These are phyloP conservation scores for Drosophila rhopaloa DNA, from an alignment of 1,140 invertebrate genomes.

Conservation along the genomic window DNA sequence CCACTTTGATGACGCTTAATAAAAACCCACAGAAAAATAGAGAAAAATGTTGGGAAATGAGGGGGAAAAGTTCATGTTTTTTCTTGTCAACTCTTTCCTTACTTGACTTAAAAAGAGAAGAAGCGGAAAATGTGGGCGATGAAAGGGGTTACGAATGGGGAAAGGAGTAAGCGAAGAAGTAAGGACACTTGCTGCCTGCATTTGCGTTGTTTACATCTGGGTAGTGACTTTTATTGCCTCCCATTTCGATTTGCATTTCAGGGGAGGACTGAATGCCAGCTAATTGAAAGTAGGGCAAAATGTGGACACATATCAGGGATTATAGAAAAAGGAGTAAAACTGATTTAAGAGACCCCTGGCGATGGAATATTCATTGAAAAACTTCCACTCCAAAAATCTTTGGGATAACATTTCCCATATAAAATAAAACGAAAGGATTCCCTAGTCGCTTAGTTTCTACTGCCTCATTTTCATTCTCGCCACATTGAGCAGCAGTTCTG, in stretches of 20 bases:
- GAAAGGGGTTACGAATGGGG: not conserved
- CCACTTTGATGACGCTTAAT: slow-evolving; percentile 23
- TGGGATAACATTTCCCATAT: not conserved
- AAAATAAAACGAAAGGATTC: not conserved
- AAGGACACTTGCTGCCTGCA: slow-evolving; percentile 19
- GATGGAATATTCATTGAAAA: not conserved
- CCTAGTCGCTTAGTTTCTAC: not conserved
- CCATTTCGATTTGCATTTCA: slow-evolving; percentile 42
- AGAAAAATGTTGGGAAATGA: slow-evolving; percentile 6
- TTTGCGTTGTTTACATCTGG: slow-evolving; percentile 45
- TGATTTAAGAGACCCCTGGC: not conserved
- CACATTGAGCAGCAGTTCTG: slow-evolving; percentile 58
- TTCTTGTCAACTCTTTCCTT: slow-evolving; percentile 17
- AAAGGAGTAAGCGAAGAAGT: not conserved
- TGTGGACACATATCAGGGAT: not conserved
- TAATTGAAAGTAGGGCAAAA: slow-evolving; percentile 2
- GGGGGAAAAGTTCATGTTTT: slow-evolving; percentile 21
- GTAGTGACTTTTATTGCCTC: slow-evolving; percentile 54
- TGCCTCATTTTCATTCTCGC: slow-evolving; percentile 37
- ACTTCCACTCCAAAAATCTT: not conserved
- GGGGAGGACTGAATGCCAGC: not conserved
- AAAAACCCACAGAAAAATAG: slow-evolving; percentile 7
- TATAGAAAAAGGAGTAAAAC: not conserved
- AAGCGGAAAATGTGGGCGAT: not conserved
- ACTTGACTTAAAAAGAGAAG: not conserved